These are phyloP conservation scores for Sarcophaga rosellei DNA, from an alignment of 2,888 invertebrate genomes.

Conservation along the genomic window DNA sequence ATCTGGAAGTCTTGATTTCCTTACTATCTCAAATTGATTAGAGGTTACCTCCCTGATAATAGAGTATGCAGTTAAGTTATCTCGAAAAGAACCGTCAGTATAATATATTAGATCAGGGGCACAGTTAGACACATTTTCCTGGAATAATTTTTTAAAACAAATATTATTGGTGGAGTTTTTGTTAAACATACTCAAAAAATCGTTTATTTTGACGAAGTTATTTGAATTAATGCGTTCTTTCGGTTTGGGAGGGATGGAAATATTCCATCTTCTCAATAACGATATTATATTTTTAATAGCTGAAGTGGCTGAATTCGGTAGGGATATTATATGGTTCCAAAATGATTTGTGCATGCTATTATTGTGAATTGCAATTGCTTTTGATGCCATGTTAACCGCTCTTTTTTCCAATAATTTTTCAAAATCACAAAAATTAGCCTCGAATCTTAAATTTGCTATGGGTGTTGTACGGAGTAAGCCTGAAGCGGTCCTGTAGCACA, in stretches of 20 bases:
- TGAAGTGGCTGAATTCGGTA: not conserved
- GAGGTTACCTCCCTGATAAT: too few species aligned
- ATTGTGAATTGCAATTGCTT: not conserved
- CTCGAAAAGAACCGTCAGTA: not conserved
- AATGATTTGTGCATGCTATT: not conserved
- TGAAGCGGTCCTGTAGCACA: not conserved
- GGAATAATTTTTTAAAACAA: not conserved
- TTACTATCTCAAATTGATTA: too few species aligned
- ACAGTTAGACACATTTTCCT: not conserved
- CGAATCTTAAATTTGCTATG: not conserved
- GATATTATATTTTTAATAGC: not conserved
- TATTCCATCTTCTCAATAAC: not conserved
- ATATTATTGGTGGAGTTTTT: not conserved
- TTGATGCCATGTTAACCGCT: slow-evolving; percentile 2
- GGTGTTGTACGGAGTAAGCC: slow-evolving; percentile 14
- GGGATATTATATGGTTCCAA: not conserved
- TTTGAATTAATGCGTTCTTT: not conserved
- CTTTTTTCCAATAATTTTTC: not conserved
- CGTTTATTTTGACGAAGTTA: not conserved
- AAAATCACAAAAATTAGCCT: not conserved
- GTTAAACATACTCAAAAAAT: not conserved
- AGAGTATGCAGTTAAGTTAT: too few species aligned
- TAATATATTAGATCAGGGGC: not conserved
- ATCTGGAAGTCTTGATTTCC: too few species aligned
- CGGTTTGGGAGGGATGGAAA: not conserved